Percentiles rank a stretch among this genome's conserved stretches.
phyloP scores from a whole-genome alignment of 2,888 invertebrate genomes.

The Dilophus febrilis region DNA sequence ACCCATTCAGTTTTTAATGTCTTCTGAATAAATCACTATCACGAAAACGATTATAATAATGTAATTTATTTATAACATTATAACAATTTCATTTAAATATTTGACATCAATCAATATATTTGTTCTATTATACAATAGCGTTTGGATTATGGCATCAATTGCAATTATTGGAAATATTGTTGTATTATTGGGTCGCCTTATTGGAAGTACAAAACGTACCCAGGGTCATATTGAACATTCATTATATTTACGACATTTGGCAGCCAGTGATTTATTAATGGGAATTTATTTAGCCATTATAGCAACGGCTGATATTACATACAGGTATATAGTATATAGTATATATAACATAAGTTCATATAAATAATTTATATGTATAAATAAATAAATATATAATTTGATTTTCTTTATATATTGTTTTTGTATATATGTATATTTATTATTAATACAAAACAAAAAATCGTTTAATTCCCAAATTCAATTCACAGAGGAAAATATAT shows the following conservation, averaged over 20 bases:
- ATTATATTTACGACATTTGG: slow-evolving; percentile 42
- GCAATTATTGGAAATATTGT: slow-evolving; percentile 39
- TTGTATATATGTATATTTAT: slow-evolving; percentile 1
- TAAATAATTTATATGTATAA: background rate
- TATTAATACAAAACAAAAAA: no score
- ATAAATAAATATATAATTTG: background rate
- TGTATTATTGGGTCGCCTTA: slow-evolving; percentile 36
- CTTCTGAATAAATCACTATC: no score
- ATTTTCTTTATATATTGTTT: slow-evolving; percentile 10
- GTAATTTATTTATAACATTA: no score
- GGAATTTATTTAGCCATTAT: slow-evolving; percentile 41
- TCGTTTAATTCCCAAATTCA: no score
- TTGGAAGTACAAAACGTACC: slow-evolving; percentile 33
- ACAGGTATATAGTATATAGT: slow-evolving; percentile 7
- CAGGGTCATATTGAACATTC: slow-evolving; percentile 41
- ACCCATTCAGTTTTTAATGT: no score
- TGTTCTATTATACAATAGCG: slow-evolving; percentile 28
- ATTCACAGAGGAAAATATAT: slow-evolving; percentile 36
- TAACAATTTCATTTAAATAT: background rate
- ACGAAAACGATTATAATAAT: no score
- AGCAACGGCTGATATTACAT: slow-evolving; percentile 34
- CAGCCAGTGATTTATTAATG: slow-evolving; percentile 44
- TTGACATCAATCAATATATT: no score
- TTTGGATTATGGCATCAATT: slow-evolving; percentile 42
- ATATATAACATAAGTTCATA: background rate